A percentile compares a stretch with the other conserved stretches of the same genome.
Conservation (phyloP, 2,888 invertebrate species). For the Lagria hirta region DNA sequence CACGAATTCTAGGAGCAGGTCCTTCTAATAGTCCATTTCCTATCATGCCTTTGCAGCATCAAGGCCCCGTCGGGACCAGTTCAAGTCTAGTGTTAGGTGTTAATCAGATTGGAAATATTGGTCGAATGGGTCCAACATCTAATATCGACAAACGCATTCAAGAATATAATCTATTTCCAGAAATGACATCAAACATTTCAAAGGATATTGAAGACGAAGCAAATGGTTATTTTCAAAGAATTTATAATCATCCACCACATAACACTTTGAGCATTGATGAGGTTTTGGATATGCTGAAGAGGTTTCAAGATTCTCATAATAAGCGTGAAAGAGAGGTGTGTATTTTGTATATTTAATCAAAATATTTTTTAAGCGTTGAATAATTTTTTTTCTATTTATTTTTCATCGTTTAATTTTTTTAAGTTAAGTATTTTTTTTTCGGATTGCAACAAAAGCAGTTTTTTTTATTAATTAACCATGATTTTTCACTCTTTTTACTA, state of each 20-base stretch:
- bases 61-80: conserved; percentile 57
- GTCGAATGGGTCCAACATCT: conserved; percentile 68
- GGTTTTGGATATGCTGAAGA: conserved; percentile 92
- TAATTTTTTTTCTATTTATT: conserved; percentile 3
- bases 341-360: conserved; percentile 8
- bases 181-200: conserved; percentile 78
- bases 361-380: conserved; percentile 7
- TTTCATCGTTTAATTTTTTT: too few species aligned
- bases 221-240: conserved; percentile 96
- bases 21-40: conserved; percentile 75
- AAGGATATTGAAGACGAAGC: conserved; percentile 99
- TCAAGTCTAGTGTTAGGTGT: conserved; percentile 56
- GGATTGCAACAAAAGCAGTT: too few species aligned
- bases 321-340: conserved; percentile 76
- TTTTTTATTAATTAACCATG: too few species aligned
- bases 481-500: too few species aligned
- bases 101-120: conserved; percentile 65
- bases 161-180: conserved; percentile 70
- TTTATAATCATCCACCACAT: conserved; percentile 97
- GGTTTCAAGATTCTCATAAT: conserved; percentile 88
- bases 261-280: conserved; percentile 93
- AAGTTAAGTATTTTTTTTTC: too few species aligned
- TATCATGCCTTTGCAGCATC: conserved; percentile 69
- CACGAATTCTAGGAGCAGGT: conserved; percentile 70
- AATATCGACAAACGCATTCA: conserved; percentile 66